A percentile compares a stretch with the other conserved stretches of the same genome.
Evolutionary conservation across 2,888 invertebrate genomes (phyloP).

Genomic region (Andrena trimmerana): DNA sequence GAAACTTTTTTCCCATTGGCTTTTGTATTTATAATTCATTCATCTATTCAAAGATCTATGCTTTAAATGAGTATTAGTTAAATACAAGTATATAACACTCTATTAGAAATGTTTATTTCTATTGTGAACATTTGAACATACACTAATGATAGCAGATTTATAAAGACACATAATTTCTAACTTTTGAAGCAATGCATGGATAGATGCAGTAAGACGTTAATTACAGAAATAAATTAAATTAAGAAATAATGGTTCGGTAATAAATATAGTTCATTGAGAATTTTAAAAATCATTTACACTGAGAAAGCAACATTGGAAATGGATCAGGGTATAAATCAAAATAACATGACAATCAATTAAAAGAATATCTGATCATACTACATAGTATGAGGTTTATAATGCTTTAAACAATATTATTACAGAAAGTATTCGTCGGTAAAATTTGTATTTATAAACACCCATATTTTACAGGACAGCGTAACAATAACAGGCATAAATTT

Average conservation of each 20-base stretch:
- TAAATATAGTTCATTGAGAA: background rate
- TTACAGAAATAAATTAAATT: background rate
- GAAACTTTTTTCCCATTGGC: background rate
- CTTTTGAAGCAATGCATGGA: background rate
- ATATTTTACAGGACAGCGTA: background rate
- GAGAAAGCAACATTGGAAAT: background rate
- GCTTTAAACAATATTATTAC: background rate
- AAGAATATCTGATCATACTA: background rate
- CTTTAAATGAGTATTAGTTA: background rate
- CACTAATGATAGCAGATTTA: background rate
- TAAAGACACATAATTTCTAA: background rate
- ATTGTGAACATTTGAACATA: background rate
- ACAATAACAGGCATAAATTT: constrained; percentile 1
- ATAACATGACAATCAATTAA: background rate
- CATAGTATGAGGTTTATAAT: background rate
- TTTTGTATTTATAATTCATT: background rate
- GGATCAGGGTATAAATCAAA: background rate
- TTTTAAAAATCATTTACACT: background rate
- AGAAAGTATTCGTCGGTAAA: background rate
- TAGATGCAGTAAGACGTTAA: background rate
- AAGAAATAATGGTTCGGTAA: background rate
- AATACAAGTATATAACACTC: background rate
- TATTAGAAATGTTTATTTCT: background rate
- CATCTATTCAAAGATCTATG: background rate
- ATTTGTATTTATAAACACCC: background rate